phyloP scores from a whole-genome alignment of 2,888 invertebrate genomes.

The Aleiodes testaceus region DNA sequence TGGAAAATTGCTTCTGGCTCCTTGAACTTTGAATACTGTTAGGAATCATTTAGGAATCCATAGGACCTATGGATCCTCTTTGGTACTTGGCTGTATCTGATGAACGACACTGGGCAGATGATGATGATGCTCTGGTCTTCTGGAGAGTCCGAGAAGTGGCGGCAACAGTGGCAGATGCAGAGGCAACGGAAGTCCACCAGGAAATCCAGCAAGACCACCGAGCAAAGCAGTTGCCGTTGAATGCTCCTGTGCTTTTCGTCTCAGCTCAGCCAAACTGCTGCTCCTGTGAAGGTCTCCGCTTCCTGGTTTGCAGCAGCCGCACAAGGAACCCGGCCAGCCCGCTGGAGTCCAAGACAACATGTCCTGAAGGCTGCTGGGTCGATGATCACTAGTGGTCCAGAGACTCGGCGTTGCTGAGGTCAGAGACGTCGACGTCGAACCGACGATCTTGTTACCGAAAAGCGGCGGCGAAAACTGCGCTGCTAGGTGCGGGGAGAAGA shows the following conservation, averaged over 20 bases:
- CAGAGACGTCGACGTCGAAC: conserved; percentile 69
- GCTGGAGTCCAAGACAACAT: conserved; percentile 70
- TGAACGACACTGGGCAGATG: conserved; percentile 68
- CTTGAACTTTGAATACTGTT: not conserved
- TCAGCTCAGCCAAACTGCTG: conserved; percentile 91
- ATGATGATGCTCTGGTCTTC: conserved; percentile 72
- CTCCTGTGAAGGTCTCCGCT: conserved; percentile 71
- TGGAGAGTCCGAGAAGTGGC: conserved; percentile 73
- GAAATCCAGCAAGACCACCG: conserved; percentile 66
- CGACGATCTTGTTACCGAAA: conserved; percentile 76
- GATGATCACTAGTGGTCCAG: conserved; percentile 74
- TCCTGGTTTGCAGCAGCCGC: conserved; percentile 64
- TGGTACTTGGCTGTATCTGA: conserved; percentile 68
- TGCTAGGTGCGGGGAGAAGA: conserved; percentile 88
- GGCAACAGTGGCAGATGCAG: conserved; percentile 75
- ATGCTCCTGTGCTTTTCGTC: conserved; percentile 95
- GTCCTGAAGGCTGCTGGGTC: conserved; percentile 67
- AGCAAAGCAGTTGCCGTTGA: conserved; percentile 81
- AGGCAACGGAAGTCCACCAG: conserved; percentile 69
- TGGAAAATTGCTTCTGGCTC: not conserved
- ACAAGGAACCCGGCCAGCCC: conserved; percentile 68
- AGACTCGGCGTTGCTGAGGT: conserved; percentile 69
- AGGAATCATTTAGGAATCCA: not conserved
- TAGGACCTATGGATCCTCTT: conserved; percentile 64
- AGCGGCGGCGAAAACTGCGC: conserved; percentile 87